A percentile compares a stretch with the other conserved stretches of the same genome.
Conservation (phyloP, 2,113 vertebrate genomes). For the Monopterus albus region DNA sequence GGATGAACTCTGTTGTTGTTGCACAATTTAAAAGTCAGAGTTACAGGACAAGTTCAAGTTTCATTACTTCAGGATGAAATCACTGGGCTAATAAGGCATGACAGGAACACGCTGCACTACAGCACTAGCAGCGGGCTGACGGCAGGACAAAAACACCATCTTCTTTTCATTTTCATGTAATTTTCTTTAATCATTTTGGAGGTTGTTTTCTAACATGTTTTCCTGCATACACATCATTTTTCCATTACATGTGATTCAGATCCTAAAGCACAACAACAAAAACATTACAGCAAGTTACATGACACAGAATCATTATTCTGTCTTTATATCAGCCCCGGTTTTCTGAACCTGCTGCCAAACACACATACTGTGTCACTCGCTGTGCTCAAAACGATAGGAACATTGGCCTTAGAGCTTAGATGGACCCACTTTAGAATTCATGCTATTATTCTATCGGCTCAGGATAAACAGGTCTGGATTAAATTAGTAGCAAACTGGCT, state of each 20-base stretch:
- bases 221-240: background rate
- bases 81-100: background rate
- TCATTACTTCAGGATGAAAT: constrained; percentile 54
- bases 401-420: constrained; percentile 3
- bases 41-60: background rate
- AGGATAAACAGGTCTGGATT: constrained; percentile 1
- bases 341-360: constrained; percentile 17
- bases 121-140: background rate
- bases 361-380: no score
- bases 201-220: constrained; percentile 17
- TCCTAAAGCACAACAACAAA: background rate
- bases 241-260: constrained; percentile 2
- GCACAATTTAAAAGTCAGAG: constrained; percentile 8
- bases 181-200: constrained; percentile 30
- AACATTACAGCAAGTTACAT: background rate
- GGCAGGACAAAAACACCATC: constrained; percentile 7
- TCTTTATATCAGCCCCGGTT: background rate
- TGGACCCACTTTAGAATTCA: constrained; percentile 7
- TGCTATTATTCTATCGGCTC: constrained; percentile 9
- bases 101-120: constrained; percentile 26
- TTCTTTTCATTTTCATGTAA: background rate
- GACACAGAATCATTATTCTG: background rate
- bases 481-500: background rate
- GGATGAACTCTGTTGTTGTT: background rate
- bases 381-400: background rate